Base-by-base conservation (phyloP, 2,797 vertebrate species). In the Ciconia nigra region DNA sequence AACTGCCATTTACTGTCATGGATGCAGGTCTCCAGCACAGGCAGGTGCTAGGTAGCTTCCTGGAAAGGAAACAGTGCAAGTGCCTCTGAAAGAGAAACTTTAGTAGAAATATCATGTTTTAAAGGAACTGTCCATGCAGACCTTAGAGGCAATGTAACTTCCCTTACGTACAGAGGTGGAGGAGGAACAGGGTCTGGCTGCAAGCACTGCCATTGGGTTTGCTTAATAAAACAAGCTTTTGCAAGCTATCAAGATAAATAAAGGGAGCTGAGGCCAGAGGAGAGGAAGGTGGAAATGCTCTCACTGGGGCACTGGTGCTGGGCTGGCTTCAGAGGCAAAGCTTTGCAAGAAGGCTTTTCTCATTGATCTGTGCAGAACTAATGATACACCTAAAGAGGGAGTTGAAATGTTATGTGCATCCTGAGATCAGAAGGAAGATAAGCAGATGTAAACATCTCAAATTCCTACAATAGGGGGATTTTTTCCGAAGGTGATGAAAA, bases 381-480 rank as follows among this genome's bases (percentile, higher is more conserved):
- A 94, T 37, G 92, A 62, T 14, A 20, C 42, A 80, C 81, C 63
- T 83, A 85, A 91, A 89, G 63, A 81, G 47, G 49, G 71, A 83
- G 71, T 33, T 58, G 86, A 78, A 89, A 81, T 33, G 41, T 15
- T 76, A 28, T 5, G 62, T 1, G 12, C 42, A 77, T 58, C 73
- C 72, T 57, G 92, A 93, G 82, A 94, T 91, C 90, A 82, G 87
- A 91, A 49, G 46, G 44, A 57, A 92, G 94, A 93, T 89, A 86
- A 92, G 86, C 69, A 95, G 86, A 93, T 89, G 84, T 91, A 96
- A 97, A 94, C 90, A 96, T 72, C 70, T 93, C 76, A 29, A 24
- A 83, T 88, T 83, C 80, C 84, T 92, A 58, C 81, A 92, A 78
- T 74, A 67, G 55, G 49, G 70, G 33, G 24, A 78, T 71, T 82